Evolutionary conservation across 2,888 invertebrate species (phyloP).

Genomic region (Coelopa pilipes): DNA sequence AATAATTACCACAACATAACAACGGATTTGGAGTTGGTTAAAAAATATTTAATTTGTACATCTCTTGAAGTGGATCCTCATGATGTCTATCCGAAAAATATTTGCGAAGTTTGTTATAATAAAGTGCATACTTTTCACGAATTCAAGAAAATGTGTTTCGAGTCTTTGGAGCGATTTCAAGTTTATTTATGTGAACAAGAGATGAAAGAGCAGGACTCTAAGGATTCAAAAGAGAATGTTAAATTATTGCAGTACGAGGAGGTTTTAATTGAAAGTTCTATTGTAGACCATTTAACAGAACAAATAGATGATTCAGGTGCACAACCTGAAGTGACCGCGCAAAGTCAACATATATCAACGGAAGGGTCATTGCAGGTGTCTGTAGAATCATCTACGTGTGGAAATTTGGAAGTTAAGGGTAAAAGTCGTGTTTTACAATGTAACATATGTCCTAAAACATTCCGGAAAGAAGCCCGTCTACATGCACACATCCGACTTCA

Average conservation of each 20-base stretch:
- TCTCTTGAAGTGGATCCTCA: constrained; percentile 10
- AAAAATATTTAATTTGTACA: constrained; percentile 23
- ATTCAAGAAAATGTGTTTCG: constrained; percentile 23
- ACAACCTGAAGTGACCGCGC: not conserved
- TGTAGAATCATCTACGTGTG: not conserved
- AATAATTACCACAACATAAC: constrained; percentile 10
- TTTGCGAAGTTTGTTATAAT: constrained; percentile 20
- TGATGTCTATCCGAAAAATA: constrained; percentile 32
- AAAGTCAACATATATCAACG: not conserved
- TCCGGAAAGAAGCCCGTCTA: constrained; percentile 6
- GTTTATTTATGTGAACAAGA: not conserved
- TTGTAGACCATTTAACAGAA: not conserved
- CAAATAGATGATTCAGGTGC: not conserved
- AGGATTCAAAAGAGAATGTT: not conserved
- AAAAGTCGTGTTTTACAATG: not conserved
- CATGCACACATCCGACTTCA: constrained; percentile 18
- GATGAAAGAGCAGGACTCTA: not conserved
- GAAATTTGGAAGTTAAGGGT: not conserved
- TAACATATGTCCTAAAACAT: constrained; percentile 13
- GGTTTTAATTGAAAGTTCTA: not conserved
- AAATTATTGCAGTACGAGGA: not conserved
- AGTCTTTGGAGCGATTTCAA: constrained; percentile 26
- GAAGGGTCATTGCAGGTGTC: not conserved
- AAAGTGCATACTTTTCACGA: constrained; percentile 5
- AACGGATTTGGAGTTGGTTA: constrained; percentile 12